These are phyloP conservation scores for Camponotus floridanus DNA, from an alignment of 1,140 invertebrate genomes.

Conservation along the genomic window DNA sequence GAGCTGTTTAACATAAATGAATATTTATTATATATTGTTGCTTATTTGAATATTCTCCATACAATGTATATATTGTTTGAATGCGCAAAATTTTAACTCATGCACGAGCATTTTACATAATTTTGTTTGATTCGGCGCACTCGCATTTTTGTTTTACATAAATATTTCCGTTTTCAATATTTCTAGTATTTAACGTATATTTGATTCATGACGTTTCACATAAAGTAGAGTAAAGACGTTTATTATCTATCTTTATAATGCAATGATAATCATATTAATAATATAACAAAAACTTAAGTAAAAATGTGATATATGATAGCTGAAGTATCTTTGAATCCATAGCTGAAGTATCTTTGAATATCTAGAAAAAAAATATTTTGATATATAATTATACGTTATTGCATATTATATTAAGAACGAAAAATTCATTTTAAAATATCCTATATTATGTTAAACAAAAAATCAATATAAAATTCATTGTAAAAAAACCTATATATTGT, in stretches of 20 bases:
- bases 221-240: slow-evolving; percentile 20
- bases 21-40: slow-evolving; percentile 16
- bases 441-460: not conserved
- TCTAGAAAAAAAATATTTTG: slow-evolving; percentile 25
- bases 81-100: slow-evolving; percentile 1
- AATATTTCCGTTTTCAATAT: slow-evolving; percentile 5
- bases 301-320: not conserved
- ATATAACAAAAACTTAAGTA: slow-evolving; percentile 28
- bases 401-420: not conserved
- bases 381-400: not conserved
- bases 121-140: not conserved
- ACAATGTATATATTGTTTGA: slow-evolving; percentile 20
- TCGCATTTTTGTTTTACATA: too few relatives aligned
- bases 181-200: slow-evolving; percentile 1
- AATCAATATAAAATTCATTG: not conserved
- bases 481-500: not conserved
- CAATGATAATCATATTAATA: not conserved
- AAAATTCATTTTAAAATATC: not conserved
- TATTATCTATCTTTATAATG: slow-evolving; percentile 23
- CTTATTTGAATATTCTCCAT: slow-evolving; percentile 1
- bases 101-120: not conserved
- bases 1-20: slow-evolving; percentile 19
- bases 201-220: not conserved
- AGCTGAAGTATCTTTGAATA: not conserved
- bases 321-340: not conserved